A percentile compares a stretch with the other conserved stretches of the same genome.
Conservation (phyloP, 2,797 vertebrate species). For the Cossypha polioptera region DNA sequence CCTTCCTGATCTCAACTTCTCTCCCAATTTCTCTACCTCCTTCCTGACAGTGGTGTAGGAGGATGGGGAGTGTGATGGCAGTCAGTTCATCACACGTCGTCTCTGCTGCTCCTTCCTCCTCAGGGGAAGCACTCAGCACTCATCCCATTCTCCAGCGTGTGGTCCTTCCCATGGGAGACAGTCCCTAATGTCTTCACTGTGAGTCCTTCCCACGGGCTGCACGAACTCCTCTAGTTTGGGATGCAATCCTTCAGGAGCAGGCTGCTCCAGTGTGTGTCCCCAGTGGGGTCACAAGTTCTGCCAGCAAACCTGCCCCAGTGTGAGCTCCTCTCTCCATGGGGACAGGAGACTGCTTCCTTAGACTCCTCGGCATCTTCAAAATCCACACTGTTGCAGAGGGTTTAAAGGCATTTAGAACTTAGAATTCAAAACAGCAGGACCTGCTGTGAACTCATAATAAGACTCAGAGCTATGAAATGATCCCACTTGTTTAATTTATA, state of each 20-base stretch:
- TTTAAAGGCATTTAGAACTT: background rate
- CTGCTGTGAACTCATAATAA: background rate
- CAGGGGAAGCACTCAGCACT: background rate
- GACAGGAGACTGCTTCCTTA: background rate
- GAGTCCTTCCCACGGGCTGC: background rate
- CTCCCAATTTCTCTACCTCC: background rate
- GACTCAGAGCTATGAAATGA: background rate
- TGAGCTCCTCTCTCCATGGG: background rate
- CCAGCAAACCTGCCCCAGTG: background rate
- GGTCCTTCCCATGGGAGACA: background rate
- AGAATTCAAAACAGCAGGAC: background rate
- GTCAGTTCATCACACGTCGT: background rate
- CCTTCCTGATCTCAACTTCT: background rate
- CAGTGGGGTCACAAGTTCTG: background rate
- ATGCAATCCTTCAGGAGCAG: background rate
- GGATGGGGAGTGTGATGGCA: background rate
- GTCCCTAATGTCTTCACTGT: fast-evolving
- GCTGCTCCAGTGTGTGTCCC: background rate
- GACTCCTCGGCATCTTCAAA: background rate
- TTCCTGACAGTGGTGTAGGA: background rate
- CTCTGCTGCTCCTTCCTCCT: background rate
- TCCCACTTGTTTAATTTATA: background rate
- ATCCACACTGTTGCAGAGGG: background rate
- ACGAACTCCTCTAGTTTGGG: fast-evolving
- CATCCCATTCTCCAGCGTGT: fast-evolving